Conservation (phyloP, 2,888 invertebrate genomes). For the Exocentrus adspersus region DNA sequence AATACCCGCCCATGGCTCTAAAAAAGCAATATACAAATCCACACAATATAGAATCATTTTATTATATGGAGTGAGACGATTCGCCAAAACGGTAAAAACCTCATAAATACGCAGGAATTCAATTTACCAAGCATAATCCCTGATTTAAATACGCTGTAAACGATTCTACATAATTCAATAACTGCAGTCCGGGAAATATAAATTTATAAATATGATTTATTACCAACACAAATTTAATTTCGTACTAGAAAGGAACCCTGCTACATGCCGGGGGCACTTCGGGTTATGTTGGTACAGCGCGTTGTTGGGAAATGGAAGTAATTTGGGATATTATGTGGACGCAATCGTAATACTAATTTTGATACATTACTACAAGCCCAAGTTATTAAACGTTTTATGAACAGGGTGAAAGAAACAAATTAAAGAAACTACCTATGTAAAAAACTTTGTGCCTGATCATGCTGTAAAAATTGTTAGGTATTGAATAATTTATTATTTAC, state of each 20-base stretch:
- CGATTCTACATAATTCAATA: constrained; percentile 19
- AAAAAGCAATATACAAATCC: too few relatives aligned
- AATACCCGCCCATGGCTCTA: too few relatives aligned
- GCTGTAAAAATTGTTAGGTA: too few relatives aligned
- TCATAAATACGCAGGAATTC: constrained; percentile 17
- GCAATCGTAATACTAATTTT: too few relatives aligned
- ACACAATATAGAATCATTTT: constrained; percentile 7
- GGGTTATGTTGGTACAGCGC: background rate
- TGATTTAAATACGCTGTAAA: constrained; percentile 4
- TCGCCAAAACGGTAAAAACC: constrained; percentile 2
- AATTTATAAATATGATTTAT: constrained; percentile 21
- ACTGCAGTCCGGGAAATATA: constrained; percentile 4
- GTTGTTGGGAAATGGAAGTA: background rate
- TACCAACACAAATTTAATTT: background rate
- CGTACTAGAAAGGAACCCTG: background rate
- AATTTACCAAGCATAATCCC: constrained; percentile 8
- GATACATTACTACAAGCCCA: too few relatives aligned
- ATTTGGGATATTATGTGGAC: too few relatives aligned
- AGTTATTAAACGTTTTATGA: too few relatives aligned
- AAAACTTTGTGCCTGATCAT: too few relatives aligned
- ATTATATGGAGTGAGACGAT: background rate
- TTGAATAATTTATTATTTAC: too few relatives aligned
- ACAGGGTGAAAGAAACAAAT: too few relatives aligned
- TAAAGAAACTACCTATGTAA: too few relatives aligned
- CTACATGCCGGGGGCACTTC: background rate